Evolutionary conservation across 2,888 invertebrate species (phyloP).

Genomic region (Brachylomia viminalis): DNA sequence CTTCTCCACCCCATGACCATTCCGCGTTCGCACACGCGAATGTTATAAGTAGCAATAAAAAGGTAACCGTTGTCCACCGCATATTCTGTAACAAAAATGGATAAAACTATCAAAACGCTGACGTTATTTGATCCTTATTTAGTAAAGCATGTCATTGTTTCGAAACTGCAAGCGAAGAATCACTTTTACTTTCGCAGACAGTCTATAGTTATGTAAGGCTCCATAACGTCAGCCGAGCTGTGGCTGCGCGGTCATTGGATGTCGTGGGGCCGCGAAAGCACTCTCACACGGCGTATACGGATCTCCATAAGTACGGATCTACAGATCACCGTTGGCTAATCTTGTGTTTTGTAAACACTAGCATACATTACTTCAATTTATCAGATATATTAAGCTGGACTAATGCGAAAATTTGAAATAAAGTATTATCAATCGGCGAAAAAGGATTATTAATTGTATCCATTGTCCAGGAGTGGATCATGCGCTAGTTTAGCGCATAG

Average conservation of each 20-base stretch:
- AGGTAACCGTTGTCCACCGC: slow-evolving; percentile 85
- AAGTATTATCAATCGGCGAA: background rate
- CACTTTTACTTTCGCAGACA: slow-evolving; percentile 89
- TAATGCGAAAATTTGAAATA: background rate
- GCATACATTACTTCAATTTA: background rate
- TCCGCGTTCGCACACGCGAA: slow-evolving; percentile 82
- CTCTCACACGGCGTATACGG: slow-evolving; percentile 76
- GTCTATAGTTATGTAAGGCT: slow-evolving; percentile 84
- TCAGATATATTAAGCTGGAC: background rate
- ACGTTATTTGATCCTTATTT: slow-evolving; percentile 80
- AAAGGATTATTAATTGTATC: background rate
- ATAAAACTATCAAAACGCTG: slow-evolving; percentile 59
- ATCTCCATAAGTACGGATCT: slow-evolving; percentile 63
- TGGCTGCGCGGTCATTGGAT: slow-evolving; percentile 73
- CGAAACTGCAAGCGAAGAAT: slow-evolving; percentile 86
- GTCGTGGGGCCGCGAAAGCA: slow-evolving; percentile 83
- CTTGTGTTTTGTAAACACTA: slow-evolving; percentile 34
- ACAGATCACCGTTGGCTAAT: slow-evolving; percentile 54
- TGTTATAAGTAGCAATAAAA: slow-evolving; percentile 81
- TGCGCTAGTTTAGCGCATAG: slow-evolving; percentile 11
- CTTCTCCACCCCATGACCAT: slow-evolving; percentile 87
- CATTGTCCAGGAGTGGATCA: slow-evolving; percentile 4
- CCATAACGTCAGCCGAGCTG: slow-evolving; percentile 82
- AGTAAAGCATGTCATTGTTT: slow-evolving; percentile 82
- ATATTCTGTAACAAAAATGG: slow-evolving; percentile 80